Percentiles rank a stretch among this genome's conserved stretches.
Evolutionary conservation across 1,140 invertebrate species (phyloP).

Genomic region (Coenobita brevimanus): DNA sequence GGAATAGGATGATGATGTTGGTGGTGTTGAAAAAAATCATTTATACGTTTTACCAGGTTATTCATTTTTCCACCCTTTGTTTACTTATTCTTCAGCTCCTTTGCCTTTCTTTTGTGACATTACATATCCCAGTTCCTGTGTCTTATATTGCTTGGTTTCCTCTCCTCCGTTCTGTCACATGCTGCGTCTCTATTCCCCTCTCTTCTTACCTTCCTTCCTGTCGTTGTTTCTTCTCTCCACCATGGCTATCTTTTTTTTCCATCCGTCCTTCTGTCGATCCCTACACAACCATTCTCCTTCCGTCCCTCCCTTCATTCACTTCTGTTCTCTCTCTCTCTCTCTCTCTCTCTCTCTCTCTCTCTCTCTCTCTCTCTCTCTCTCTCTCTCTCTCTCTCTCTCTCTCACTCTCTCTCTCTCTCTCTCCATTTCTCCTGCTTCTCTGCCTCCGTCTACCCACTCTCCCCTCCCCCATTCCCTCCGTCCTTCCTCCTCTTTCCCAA

Average conservation of each 20-base stretch:
- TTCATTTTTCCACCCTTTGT: too few relatives aligned
- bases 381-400: constrained; percentile 1
- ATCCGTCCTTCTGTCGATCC: background rate
- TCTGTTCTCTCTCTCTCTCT: background rate
- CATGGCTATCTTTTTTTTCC: too few relatives aligned
- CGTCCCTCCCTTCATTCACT: background rate
- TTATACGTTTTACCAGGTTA: too few relatives aligned
- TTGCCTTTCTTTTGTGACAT: background rate
- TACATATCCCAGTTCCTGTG: background rate
- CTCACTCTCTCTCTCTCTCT: background rate
- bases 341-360: background rate
- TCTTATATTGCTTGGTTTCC: background rate
- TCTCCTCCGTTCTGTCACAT: background rate
- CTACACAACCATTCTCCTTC: background rate
- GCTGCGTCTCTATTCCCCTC: background rate
- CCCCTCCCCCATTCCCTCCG: background rate
- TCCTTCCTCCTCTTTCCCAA: background rate
- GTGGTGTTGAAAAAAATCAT: too few relatives aligned
- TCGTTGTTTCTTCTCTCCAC: too few relatives aligned
- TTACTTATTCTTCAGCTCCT: background rate
- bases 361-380: background rate
- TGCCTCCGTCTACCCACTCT: background rate
- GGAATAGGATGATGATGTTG: too few relatives aligned
- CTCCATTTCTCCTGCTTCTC: background rate
- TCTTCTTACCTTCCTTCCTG: background rate